Base-by-base conservation (phyloP, 2,797 vertebrate species). In the Emys orbicularis region DNA sequence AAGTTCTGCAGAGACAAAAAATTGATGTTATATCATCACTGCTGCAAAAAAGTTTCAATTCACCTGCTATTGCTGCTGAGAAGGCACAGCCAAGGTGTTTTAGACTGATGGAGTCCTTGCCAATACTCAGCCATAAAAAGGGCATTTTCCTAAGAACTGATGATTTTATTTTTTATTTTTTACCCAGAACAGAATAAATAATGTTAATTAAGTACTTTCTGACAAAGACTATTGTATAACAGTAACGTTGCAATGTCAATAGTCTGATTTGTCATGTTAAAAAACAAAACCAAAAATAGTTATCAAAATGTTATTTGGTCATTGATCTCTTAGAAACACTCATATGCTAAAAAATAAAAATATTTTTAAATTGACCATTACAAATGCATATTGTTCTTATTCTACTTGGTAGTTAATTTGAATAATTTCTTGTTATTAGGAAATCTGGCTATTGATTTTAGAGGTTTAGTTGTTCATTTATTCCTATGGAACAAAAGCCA, bases 371-470 rank as follows among this genome's bases (percentile, higher is more conserved):
- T 0, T 61, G 1, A 84, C 19, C 44, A 47, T 85, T 4, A 50
- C 0, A 49, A 23, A 53, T 6, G 74, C 81, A 8, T 27, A 0
- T 2, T 21, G 59, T 3, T 83, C 92, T 84, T 87, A 0, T 72
- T 53, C 7, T 37, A 76, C 8, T 87, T 1, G 21, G 12, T 72
- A 21, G n/a, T 23, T 72, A 41, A 72, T 72, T 72, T 72, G 21
- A 72, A 72, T 72, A 23, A 47, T 76, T 82, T 87, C 37, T 89
- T 49, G 74, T 87, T 92, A 56, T 44, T 84, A 79, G 86, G 18
- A 23, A 87, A 90, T 47, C 53, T 87, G 57, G 44, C 23, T 61
- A n/a, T 16, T 92, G 3, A 89, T 68, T 12, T 76, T 83, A 79
- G 85, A 49, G 68, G 83, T 12, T 49, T 41, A 18, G 54, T 47